Evolutionary conservation across 2,113 vertebrate genomes (phyloP), one percentile per base, ranked within the genome.

Genomic region (Rhynchopsitta pachyrhyncha): DNA sequence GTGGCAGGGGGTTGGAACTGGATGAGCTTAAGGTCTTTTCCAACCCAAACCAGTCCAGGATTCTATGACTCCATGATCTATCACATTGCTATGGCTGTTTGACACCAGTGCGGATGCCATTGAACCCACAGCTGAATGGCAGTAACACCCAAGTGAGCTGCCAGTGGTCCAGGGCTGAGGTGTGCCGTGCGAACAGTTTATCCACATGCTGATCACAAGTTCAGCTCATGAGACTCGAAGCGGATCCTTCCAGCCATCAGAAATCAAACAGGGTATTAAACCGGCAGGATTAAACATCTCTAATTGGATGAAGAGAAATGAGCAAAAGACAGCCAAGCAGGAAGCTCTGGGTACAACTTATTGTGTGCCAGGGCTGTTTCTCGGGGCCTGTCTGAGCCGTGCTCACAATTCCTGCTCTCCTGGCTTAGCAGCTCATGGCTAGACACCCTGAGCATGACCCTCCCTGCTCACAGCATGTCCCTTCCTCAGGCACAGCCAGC

Each of bases 51-150:
- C 20, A 59, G 20, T n/a, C 57, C 6, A 4, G 33, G 57, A 23
- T 59, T n/a, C 20, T 15, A 23, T n/a, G 57, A 15, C 57, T 55
- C 29, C n/a, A 23, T 59, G 57, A 46, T 41, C 13, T 68, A 59
- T 31, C 2, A 2, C 33, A 46, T 49, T 63, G 29, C 76, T 53
- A 18, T 0, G 0, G 28, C 33, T 39, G 4, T 42, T n/a, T 37
- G 44, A 50, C 1, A 1, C 29, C 44, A 6, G 28, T 37, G 66
- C 41, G 57, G 31, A 20, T 44, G 47, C n/a, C n/a, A 28, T 1
- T 60, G 52, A 80, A 50, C 44, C 37, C 41, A 22, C 0, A 0
- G 57, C 2, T 4, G 49, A n/a, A 33, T 0, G 2, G 67, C 35
- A 64, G 23, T 13, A 52, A 49, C 42, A 28, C 19, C 13, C 0